Conservation (phyloP, 1,140 invertebrate species). For the Drosophila seguyi region DNA sequence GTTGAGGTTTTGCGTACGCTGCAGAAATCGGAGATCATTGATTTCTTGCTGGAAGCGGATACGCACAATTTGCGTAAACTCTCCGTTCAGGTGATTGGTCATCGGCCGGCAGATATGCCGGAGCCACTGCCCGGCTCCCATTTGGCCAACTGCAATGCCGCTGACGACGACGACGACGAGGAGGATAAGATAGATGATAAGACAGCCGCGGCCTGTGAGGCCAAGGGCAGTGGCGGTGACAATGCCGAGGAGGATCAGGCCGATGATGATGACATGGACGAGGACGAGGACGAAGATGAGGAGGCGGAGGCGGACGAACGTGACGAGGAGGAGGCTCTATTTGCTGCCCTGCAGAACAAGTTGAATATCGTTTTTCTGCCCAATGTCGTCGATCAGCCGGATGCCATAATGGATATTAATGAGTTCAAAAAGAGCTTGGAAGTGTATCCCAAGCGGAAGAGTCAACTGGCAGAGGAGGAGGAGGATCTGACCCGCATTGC, state of each 20-base stretch:
- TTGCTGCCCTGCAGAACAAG: slow-evolving; percentile 64
- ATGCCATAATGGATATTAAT: slow-evolving; percentile 68
- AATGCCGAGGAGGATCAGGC: neutral
- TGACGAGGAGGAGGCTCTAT: slow-evolving; percentile 58
- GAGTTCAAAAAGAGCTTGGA: slow-evolving; percentile 80
- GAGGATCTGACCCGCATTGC: slow-evolving; percentile 1
- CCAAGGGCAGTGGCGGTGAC: slow-evolving; percentile 2
- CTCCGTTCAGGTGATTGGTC: slow-evolving; percentile 87
- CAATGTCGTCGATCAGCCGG: slow-evolving; percentile 50
- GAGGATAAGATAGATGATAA: neutral
- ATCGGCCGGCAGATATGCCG: slow-evolving; percentile 25
- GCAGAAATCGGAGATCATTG: slow-evolving; percentile 86
- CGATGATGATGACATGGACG: neutral
- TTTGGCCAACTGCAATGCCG: neutral
- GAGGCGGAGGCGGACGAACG: neutral
- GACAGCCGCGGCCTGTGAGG: neutral
- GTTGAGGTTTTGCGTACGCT: slow-evolving; percentile 86
- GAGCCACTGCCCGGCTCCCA: slow-evolving; percentile 4
- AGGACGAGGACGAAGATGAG: neutral
- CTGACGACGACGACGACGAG: neutral
- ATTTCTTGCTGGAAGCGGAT: slow-evolving; percentile 88
- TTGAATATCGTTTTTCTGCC: slow-evolving; percentile 69
- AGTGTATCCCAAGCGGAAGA: slow-evolving; percentile 75
- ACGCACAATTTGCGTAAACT: slow-evolving; percentile 88
- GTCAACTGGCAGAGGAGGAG: slow-evolving; percentile 7